phyloP scores from a whole-genome alignment of 2,888 invertebrate genomes.

The Argyra leucocephala region DNA sequence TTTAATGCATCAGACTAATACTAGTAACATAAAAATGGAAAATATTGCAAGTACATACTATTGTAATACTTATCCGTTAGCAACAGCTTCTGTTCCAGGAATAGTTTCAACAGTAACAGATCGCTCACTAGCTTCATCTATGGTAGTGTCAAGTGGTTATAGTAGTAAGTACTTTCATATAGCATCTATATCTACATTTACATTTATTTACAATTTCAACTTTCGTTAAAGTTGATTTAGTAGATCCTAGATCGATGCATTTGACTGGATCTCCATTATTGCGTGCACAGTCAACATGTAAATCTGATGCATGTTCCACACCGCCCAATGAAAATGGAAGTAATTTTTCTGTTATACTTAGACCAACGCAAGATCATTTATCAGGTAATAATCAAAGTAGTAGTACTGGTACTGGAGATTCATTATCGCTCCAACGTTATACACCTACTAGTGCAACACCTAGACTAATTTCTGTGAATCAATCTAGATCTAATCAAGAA shows the following conservation, averaged over 20 bases:
- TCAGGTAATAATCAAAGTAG: slow-evolving; percentile 26
- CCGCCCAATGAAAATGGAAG: slow-evolving; percentile 32
- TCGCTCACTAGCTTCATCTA: slow-evolving; percentile 39
- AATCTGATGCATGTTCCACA: slow-evolving; percentile 36
- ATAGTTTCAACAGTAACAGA: slow-evolving; percentile 31
- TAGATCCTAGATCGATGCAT: slow-evolving; percentile 41
- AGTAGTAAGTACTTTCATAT: slow-evolving; percentile 55
- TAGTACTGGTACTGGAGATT: slow-evolving; percentile 25
- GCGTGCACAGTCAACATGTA: slow-evolving; percentile 31
- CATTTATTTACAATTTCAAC: background rate
- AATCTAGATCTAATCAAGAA: slow-evolving; percentile 34
- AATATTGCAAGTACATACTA: slow-evolving; percentile 57
- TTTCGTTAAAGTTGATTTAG: slow-evolving; percentile 37
- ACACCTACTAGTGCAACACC: slow-evolving; percentile 33
- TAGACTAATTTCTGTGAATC: slow-evolving; percentile 29
- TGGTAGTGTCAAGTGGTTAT: slow-evolving; percentile 68
- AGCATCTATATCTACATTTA: background rate
- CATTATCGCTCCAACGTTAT: slow-evolving; percentile 35
- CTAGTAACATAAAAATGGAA: slow-evolving; percentile 72
- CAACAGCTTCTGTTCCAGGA: slow-evolving; percentile 47
- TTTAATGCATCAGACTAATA: slow-evolving; percentile 47
- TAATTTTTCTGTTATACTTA: slow-evolving; percentile 39
- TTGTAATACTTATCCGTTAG: slow-evolving; percentile 70
- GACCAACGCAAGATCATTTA: slow-evolving; percentile 33
- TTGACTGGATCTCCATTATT: slow-evolving; percentile 37